These are phyloP conservation scores for Ataeniobius toweri DNA, from an alignment of 2,797 vertebrate genomes.

Conservation along the genomic window DNA sequence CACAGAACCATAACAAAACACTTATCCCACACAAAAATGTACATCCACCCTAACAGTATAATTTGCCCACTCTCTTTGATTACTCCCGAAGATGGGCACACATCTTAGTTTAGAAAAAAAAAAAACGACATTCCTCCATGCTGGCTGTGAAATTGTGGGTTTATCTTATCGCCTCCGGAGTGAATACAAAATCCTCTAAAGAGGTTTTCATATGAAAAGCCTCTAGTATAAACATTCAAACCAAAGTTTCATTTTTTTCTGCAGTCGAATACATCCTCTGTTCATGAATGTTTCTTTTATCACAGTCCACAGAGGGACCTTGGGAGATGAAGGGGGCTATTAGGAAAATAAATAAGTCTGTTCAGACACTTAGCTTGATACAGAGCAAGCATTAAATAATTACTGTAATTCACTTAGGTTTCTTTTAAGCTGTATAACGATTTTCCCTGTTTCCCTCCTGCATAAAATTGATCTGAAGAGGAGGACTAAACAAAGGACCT, in stretches of 20 bases:
- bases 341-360: slow-evolving; percentile 74
- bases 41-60: slow-evolving; percentile 24
- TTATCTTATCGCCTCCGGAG: slow-evolving; percentile 10
- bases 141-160: slow-evolving; percentile 15
- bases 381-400: slow-evolving; percentile 80
- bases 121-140: neutral
- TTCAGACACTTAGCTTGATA: slow-evolving; percentile 77
- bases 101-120: slow-evolving; percentile 5
- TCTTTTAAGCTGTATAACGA: slow-evolving; percentile 75
- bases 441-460: slow-evolving; percentile 69
- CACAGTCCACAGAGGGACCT: slow-evolving; percentile 56
- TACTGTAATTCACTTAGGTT: slow-evolving; percentile 79
- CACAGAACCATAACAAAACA: slow-evolving; percentile 2
- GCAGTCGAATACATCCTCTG: slow-evolving; percentile 30
- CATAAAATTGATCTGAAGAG: slow-evolving; percentile 73
- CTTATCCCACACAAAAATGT: neutral
- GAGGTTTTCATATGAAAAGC: slow-evolving; percentile 13
- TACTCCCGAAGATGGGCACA: slow-evolving; percentile 27
- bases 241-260: slow-evolving; percentile 19
- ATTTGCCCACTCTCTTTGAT: slow-evolving; percentile 43
- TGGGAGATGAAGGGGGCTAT: slow-evolving; percentile 70
- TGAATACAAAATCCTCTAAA: slow-evolving; percentile 14
- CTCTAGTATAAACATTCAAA: slow-evolving; percentile 14
- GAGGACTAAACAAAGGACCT: slow-evolving; percentile 74
- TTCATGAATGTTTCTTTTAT: slow-evolving; percentile 66